Base-by-base conservation (phyloP, 1,140 invertebrate genomes). In the Rhagoletis pomonella region DNA sequence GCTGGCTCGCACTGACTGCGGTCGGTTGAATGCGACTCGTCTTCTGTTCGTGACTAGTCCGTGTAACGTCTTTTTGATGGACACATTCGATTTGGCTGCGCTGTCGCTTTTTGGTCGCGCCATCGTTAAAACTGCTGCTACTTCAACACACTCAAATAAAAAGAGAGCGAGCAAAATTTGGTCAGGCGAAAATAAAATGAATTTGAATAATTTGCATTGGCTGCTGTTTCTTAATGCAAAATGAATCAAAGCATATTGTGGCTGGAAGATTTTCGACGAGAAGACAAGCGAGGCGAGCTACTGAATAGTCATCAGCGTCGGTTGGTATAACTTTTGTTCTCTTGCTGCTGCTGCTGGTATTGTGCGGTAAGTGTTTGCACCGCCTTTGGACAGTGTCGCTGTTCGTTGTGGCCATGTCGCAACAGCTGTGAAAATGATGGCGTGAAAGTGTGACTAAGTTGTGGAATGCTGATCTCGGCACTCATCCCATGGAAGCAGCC, bases 161-260 rank as follows among this genome's bases (percentile, higher is more conserved):
- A 29, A 29, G 29, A 29, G 7, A 58, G 7, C 17, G 44, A 6
- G 47, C 39, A 67, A 2, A 17, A 50, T 81, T 81, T 55, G 50
- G 73, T 81, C 73, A 81, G 47, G n/a, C 73, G 44, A 81, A 81
- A 81, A 55, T 50, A 81, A 55, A 81, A 58, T 58, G 73, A 81
- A 81, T 81, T 81, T 81, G 73, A 81, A 81, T 81, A 81, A 81
- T 81, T 81, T 81, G 73, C 73, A 81, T 81, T 55, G 73, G 73
- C 73, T 81, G 73, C 73, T 58, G 47, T 81, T 55, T 81, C 47
- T 55, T 81, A 81, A 81, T 81, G n/a, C 73, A 42, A 86, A 65
- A 65, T 65, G 85, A 86, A 86, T 65, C 58, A 86, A 42, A 65
- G 85, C 85, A 17, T 39, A 14, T 17, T 0, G 4, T 44, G 39